Percentiles rank a stretch among this genome's conserved stretches.
phyloP scores from a whole-genome alignment of 2,797 vertebrate species.

The Hippopotamyrus pictus region DNA sequence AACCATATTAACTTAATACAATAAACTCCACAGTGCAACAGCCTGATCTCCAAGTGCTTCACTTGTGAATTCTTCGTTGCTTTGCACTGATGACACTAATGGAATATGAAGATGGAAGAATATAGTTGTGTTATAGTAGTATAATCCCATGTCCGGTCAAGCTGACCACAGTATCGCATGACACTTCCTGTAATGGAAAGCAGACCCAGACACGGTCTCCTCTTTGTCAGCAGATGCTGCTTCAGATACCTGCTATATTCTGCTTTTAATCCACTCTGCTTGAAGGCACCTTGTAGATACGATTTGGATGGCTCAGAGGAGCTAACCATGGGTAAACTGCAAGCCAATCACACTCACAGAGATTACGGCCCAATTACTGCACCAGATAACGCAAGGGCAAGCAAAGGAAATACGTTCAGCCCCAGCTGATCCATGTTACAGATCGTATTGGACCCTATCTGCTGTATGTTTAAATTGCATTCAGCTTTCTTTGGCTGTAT shows the following conservation, averaged over 20 bases:
- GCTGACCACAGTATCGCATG: not conserved
- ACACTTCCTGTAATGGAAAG: not conserved
- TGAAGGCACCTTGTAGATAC: conserved; percentile 48
- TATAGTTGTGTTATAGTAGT: not conserved
- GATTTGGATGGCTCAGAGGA: conserved; percentile 48
- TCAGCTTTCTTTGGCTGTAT: conserved; percentile 28
- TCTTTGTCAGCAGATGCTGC: not conserved
- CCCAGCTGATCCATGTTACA: conserved; percentile 33
- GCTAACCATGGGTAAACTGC: conserved; percentile 62
- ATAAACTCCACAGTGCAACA: not conserved
- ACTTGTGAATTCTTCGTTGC: not conserved
- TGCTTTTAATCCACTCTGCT: conserved; percentile 21
- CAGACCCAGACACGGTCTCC: not conserved
- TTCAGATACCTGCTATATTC: conserved; percentile 10
- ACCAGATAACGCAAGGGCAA: not conserved
- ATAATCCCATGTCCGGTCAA: not conserved
- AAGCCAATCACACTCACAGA: conserved; percentile 57
- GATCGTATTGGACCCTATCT: conserved; percentile 35
- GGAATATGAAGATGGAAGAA: not conserved
- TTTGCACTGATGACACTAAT: not conserved
- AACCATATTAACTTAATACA: not conserved
- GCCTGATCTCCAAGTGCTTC: not conserved
- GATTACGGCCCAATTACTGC: conserved; percentile 40
- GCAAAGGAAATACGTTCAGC: conserved; percentile 28
- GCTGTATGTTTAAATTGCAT: conserved; percentile 33